Evolutionary conservation across 2,113 vertebrate species (phyloP).

Genomic region (Suncus etruscus): DNA sequence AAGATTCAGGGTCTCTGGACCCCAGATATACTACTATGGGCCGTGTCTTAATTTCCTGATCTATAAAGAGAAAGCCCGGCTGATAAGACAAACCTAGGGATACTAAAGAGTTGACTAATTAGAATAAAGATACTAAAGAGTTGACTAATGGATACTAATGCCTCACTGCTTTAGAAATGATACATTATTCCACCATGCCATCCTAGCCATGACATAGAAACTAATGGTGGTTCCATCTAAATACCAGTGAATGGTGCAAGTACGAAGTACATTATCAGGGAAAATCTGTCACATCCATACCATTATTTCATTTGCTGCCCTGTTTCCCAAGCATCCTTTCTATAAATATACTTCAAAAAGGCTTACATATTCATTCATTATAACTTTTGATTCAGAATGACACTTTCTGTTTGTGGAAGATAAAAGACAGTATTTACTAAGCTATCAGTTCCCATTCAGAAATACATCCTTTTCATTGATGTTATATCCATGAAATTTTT

Average conservation of each 20-base stretch:
- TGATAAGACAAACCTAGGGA: neutral
- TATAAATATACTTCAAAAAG: conserved; percentile 53
- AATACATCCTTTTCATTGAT: neutral
- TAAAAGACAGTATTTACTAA: conserved; percentile 54
- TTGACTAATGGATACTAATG: neutral
- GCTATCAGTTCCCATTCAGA: conserved; percentile 12
- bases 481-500: neutral
- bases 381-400: conserved; percentile 74
- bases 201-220: neutral
- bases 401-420: conserved; percentile 85
- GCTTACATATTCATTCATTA: conserved; percentile 86
- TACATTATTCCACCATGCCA: neutral
- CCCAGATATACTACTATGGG: neutral
- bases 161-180: neutral
- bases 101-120: neutral
- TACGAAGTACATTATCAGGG: neutral
- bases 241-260: too few relatives aligned
- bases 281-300: neutral
- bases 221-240: neutral
- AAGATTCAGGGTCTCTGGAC: neutral
- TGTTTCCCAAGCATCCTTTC: neutral
- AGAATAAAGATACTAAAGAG: conserved; percentile 1
- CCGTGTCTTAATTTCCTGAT: neutral
- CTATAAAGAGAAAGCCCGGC: neutral
- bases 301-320: neutral